phyloP scores from a whole-genome alignment of 30 jellyfish, hydroid and myxozoan genomes.

The Aurelia sp. region DNA sequence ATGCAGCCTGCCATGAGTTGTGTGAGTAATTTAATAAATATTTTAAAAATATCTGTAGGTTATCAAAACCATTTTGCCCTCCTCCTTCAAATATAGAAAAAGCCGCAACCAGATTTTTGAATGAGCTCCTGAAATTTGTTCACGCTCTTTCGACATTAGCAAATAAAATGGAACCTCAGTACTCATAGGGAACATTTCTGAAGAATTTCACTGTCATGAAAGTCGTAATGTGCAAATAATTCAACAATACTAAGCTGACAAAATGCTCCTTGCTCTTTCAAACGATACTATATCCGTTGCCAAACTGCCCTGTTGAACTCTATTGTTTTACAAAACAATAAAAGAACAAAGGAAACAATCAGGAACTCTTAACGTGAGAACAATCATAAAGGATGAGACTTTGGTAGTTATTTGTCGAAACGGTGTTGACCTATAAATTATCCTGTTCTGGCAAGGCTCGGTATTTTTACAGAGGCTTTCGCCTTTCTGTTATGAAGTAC shows the following conservation, averaged over 20 bases:
- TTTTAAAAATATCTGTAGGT: too few species aligned
- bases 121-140: too few species aligned
- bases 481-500: constrained; percentile 9
- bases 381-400: constrained; percentile 31
- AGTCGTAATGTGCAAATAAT: neutral
- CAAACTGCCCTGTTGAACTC: constrained; percentile 59
- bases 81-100: too few species aligned
- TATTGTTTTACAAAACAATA: constrained; percentile 18
- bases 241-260: neutral
- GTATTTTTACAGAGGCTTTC: constrained; percentile 15
- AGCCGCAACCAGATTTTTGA: too few species aligned
- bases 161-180: too few species aligned
- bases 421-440: constrained; percentile 70
- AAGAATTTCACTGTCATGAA: neutral
- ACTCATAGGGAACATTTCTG: neutral
- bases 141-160: too few species aligned
- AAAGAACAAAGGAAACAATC: constrained; percentile 60
- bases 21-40: too few species aligned
- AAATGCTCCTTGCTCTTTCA: constrained; percentile 56
- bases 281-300: constrained; percentile 70
- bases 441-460: constrained; percentile 48
- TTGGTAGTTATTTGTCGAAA: constrained; percentile 64
- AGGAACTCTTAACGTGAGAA: constrained; percentile 56
- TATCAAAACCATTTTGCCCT: too few species aligned
- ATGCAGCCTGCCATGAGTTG: too few species aligned